Base-by-base conservation (phyloP, 2,113 vertebrate species). In the Oreochromis spilurus region DNA sequence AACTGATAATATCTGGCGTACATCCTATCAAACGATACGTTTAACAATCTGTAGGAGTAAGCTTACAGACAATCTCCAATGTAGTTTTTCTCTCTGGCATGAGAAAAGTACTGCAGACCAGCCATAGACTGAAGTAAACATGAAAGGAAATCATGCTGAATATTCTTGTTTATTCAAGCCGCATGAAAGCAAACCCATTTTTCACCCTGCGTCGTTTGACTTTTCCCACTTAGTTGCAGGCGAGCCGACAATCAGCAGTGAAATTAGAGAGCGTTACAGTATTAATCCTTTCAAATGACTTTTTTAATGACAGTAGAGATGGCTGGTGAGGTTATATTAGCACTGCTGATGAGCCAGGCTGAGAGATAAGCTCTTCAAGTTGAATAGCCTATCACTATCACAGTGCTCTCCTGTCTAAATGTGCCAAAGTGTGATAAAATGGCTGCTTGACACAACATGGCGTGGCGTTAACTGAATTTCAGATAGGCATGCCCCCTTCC, bases 381-480 rank as follows among this genome's bases (percentile, higher is more conserved):
- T 83, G 83, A 67, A 72, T 6, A 52, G 82, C 82, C 81, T 83
- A 80, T 88, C 89, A 82, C 48, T 57, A 54, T 52, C 45, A 77
- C 45, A 77, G 45, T 31, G 78, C 52, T 53, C 70, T 89, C 84
- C 78, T 84, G 60, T 88, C 53, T 81, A 84, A 91, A 90, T 92
- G 89, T 92, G 91, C 79, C 70, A 26, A 84, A 86, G 70, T 52
- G 60, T 93, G 91, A 95, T 93, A 90, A 94, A 94, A 92, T 89
- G 84, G 83, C 83, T 85, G 77, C 86, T 87, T 82, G 89, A 82
- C 62, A 87, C 85, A 87, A 90, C 79, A 60, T 83, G 84, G 24
- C 12, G 16, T 31, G 52, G 84, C 26, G 4, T 89, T 78, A 7
- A 75, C 54, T 86, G 29, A 4, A 84, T 26, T 81, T 50, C 5